phyloP scores from a whole-genome alignment of 2,888 invertebrate species.

The Polietes domitor region DNA sequence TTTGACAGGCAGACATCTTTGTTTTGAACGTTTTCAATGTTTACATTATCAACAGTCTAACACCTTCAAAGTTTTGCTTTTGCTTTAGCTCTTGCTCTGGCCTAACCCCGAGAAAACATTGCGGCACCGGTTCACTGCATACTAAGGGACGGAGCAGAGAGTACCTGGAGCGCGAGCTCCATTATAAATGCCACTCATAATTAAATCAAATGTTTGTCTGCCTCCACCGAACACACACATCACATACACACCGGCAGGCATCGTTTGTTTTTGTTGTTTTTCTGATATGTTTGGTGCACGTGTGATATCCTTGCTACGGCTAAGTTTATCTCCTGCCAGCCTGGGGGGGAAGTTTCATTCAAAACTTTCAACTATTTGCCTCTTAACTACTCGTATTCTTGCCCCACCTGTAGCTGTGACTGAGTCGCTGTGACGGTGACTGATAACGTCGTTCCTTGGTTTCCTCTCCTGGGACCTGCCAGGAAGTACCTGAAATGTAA shows the following conservation, averaged over 20 bases:
- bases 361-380: conserved; percentile 44
- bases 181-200: conserved; percentile 81
- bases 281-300: conserved; percentile 2
- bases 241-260: conserved; percentile 17
- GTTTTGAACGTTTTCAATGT: conserved; percentile 69
- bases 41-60: conserved; percentile 80
- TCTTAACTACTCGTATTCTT: background rate
- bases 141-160: background rate
- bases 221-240: conserved; percentile 43
- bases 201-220: conserved; percentile 78
- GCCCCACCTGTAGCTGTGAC: conserved; percentile 35
- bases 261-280: too few relatives aligned
- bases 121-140: background rate
- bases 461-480: background rate
- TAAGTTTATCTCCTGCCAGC: conserved; percentile 7
- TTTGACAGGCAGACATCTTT: conserved; percentile 77
- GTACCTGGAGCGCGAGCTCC: conserved; percentile 62
- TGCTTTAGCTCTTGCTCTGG: background rate
- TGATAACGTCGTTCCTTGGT: conserved; percentile 17
- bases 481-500: conserved; percentile 25
- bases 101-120: background rate
- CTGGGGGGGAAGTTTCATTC: conserved; percentile 25
- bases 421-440: conserved; percentile 2
- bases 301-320: background rate
- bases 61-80: conserved; percentile 72